Evolutionary conservation across 2,888 invertebrate species (phyloP).

Genomic region (Terebella lapidaria): DNA sequence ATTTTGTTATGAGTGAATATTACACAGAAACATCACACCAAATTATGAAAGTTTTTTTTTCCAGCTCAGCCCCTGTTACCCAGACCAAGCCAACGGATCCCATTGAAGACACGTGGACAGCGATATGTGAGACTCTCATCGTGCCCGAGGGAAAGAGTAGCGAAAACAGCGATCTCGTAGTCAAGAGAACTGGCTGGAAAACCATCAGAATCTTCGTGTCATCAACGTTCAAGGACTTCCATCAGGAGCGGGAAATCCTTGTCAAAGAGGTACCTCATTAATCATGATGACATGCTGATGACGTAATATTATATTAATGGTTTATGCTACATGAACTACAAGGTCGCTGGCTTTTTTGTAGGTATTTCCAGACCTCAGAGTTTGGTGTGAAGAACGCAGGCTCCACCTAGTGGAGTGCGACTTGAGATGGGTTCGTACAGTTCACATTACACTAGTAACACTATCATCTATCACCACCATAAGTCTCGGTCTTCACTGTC

Average conservation of each 20-base stretch:
- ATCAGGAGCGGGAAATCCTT: conserved; percentile 46
- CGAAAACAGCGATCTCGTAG: conserved; percentile 4
- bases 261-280: conserved; percentile 49
- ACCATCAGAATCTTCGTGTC: conserved; percentile 50
- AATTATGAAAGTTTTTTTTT: too few species aligned
- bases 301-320: too few species aligned
- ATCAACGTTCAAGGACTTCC: conserved; percentile 52
- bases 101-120: background rate
- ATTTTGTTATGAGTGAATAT: too few species aligned
- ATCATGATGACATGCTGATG: too few species aligned
- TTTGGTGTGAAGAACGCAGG: conserved; percentile 30
- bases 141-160: background rate
- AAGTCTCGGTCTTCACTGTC: too few species aligned
- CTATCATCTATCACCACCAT: too few species aligned
- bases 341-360: conserved; percentile 11
- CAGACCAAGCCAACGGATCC: too few species aligned
- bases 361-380: conserved; percentile 35
- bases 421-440: conserved; percentile 35
- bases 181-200: conserved; percentile 34
- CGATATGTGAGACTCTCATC: background rate
- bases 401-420: conserved; percentile 36
- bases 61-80: too few species aligned
- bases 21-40: too few species aligned
- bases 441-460: too few species aligned
- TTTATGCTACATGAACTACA: too few species aligned